Evolutionary conservation across 2,797 vertebrate genomes (phyloP).

Genomic region (Oreortyx pictus): DNA sequence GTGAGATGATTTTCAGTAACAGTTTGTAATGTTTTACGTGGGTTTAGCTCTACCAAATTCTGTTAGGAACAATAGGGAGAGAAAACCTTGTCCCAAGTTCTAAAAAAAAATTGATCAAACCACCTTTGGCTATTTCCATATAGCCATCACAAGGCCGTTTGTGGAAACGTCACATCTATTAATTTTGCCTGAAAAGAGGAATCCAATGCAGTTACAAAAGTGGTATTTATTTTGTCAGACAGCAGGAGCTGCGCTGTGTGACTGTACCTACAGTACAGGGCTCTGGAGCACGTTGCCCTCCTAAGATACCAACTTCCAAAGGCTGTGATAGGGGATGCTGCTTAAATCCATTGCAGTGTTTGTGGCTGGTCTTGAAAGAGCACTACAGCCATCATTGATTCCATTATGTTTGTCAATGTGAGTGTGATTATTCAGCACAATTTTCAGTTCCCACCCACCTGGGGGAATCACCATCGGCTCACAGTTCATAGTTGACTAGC

Average conservation of each 20-base stretch:
- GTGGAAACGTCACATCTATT: neutral
- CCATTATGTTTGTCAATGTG: neutral
- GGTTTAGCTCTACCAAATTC: conserved; percentile 4
- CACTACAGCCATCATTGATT: neutral
- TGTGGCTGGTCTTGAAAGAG: neutral
- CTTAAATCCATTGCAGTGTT: neutral
- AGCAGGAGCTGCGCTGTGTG: neutral
- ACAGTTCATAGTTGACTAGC: neutral
- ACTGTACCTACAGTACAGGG: neutral
- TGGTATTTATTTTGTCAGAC: neutral
- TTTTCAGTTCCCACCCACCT: neutral
- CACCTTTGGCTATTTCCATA: neutral
- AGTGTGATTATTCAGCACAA: neutral
- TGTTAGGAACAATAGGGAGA: neutral
- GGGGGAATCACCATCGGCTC: neutral
- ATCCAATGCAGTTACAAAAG: neutral
- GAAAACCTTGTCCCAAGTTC: neutral
- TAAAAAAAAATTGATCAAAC: neutral
- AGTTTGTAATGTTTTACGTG: neutral
- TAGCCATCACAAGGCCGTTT: neutral
- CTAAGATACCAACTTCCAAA: neutral
- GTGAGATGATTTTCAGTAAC: conserved; percentile 28
- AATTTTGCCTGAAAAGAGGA: neutral
- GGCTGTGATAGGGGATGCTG: neutral
- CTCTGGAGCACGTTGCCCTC: neutral